Percentiles rank a stretch among this genome's conserved stretches.
phyloP scores from a whole-genome alignment of 2,113 vertebrate genomes.

The Pica pica region DNA sequence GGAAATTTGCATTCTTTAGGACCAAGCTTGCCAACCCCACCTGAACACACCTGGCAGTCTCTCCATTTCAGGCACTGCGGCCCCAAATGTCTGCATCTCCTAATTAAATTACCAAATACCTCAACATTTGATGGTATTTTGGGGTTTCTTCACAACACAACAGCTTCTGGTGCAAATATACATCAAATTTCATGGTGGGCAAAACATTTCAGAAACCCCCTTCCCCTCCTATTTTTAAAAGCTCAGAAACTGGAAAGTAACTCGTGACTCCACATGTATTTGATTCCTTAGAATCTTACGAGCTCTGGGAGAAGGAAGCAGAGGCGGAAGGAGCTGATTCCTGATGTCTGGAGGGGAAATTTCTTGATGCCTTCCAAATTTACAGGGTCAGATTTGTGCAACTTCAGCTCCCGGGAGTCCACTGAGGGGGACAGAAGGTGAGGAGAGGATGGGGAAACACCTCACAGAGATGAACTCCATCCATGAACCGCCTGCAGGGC shows the following conservation, averaged over 20 bases:
- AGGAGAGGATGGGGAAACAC: background rate
- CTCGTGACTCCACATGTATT: fast-evolving
- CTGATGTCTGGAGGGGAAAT: background rate
- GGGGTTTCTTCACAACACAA: background rate
- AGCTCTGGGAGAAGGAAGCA: background rate
- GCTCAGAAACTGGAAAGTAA: background rate
- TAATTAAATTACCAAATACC: background rate
- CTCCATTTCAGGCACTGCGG: background rate
- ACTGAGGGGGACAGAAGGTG: background rate
- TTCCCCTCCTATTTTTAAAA: background rate
- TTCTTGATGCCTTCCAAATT: background rate
- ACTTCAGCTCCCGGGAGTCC: background rate
- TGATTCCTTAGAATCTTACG: fast-evolving
- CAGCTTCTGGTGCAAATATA: background rate
- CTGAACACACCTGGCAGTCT: background rate
- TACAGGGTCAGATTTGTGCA: background rate
- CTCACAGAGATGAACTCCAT: background rate
- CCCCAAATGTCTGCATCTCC: background rate
- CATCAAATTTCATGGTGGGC: fast-evolving
- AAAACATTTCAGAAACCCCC: background rate
- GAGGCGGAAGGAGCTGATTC: background rate
- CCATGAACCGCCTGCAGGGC: background rate
- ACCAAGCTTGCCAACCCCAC: no score
- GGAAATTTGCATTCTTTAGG: background rate
- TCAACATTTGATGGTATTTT: background rate